These are phyloP conservation scores for Drosophila sproati DNA, from an alignment of 1,140 invertebrate species.

Conservation along the genomic window DNA sequence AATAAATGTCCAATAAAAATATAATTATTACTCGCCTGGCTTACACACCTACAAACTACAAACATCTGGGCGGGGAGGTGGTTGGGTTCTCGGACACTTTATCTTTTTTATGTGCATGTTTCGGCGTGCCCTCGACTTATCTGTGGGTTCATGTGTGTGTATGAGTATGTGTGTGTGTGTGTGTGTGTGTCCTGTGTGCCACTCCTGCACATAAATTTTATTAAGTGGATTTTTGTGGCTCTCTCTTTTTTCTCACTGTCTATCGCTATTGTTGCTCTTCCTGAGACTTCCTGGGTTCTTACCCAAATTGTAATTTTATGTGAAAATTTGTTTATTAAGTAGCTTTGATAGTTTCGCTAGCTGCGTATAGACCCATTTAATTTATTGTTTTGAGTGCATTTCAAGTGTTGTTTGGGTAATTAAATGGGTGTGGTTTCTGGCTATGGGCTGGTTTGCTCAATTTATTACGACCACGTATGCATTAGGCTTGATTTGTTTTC, in stretches of 20 bases:
- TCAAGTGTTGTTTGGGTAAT: constrained; percentile 70
- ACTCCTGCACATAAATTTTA: constrained; percentile 80
- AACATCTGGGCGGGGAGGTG: neutral
- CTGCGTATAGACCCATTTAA: constrained; percentile 54
- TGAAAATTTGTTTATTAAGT: constrained; percentile 84
- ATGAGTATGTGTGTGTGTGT: neutral
- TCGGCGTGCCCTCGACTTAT: constrained; percentile 47
- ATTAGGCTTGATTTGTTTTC: constrained; percentile 77
- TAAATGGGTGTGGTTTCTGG: constrained; percentile 76
- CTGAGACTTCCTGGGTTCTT: constrained; percentile 30
- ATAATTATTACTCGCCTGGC: constrained; percentile 77
- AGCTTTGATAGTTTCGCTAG: constrained; percentile 69
- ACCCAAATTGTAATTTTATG: constrained; percentile 73
- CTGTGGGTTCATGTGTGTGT: constrained; percentile 36
- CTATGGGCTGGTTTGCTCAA: constrained; percentile 33
- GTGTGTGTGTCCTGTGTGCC: constrained; percentile 59
- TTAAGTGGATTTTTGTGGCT: constrained; percentile 61
- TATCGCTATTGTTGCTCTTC: constrained; percentile 33
- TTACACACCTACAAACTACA: constrained; percentile 52
- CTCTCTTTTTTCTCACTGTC: constrained; percentile 12
- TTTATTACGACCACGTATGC: constrained; percentile 49
- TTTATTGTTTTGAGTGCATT: constrained; percentile 77
- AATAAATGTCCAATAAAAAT: constrained; percentile 84
- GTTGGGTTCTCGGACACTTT: constrained; percentile 53
- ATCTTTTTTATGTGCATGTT: constrained; percentile 69